A percentile compares a stretch with the other conserved stretches of the same genome.
Conservation (phyloP, 2,113 vertebrate species). For the Coturnix japonica region DNA sequence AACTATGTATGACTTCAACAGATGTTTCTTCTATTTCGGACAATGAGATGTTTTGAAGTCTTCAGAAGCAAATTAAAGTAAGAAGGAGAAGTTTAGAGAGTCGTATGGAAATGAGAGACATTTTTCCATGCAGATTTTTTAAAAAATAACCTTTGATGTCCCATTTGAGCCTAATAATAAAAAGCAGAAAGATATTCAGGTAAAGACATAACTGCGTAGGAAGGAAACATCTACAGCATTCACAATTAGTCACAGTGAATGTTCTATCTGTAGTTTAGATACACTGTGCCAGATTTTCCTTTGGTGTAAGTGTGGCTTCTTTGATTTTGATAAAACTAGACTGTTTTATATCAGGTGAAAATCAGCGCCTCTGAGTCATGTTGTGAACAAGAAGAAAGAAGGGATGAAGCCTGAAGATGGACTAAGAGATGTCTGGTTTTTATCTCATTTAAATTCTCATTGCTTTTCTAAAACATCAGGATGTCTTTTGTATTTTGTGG, state of each 20-base stretch:
- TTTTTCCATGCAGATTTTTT: constrained; percentile 17
- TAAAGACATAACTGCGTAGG: constrained; percentile 54
- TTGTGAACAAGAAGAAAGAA: constrained; percentile 26
- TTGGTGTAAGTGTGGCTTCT: constrained; percentile 15
- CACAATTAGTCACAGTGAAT: constrained; percentile 42
- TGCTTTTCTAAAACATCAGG: constrained; percentile 5
- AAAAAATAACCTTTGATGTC: constrained; percentile 55
- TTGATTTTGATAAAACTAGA: constrained; percentile 44
- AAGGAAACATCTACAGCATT: constrained; percentile 34
- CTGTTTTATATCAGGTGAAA: constrained; percentile 55
- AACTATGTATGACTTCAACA: constrained; percentile 59
- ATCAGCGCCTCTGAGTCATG: constrained; percentile 34
- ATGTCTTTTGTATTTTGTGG: not conserved
- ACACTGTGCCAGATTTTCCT: constrained; percentile 33
- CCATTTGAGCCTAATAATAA: constrained; percentile 59
- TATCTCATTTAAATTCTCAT: constrained; percentile 37
- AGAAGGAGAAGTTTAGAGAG: constrained; percentile 50
- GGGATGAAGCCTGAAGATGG: constrained; percentile 15
- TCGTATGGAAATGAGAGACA: constrained; percentile 17
- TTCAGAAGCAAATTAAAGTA: constrained; percentile 64
- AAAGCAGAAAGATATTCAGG: constrained; percentile 65
- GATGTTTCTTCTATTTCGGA: constrained; percentile 46
- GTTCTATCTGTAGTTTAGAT: constrained; percentile 16
- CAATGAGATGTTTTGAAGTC: constrained; percentile 56
- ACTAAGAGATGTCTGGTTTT: constrained; percentile 53